phyloP scores from a whole-genome alignment of 2,113 vertebrate species.

The Neofelis nebulosa region DNA sequence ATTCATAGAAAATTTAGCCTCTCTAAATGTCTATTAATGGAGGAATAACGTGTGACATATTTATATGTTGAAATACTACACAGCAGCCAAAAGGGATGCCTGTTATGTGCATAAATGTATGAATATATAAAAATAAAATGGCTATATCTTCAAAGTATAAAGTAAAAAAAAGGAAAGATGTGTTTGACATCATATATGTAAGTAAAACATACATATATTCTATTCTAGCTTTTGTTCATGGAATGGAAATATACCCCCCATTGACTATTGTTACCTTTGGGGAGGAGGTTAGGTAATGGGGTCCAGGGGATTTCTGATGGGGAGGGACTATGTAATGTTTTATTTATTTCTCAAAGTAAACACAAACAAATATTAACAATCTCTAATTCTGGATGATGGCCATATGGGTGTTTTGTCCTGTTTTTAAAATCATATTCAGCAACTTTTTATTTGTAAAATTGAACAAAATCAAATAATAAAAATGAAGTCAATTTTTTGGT shows the following conservation, averaged over 20 bases:
- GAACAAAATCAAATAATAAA: neutral
- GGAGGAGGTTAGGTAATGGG: neutral
- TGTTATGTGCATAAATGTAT: neutral
- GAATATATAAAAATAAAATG: neutral
- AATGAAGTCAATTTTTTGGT: neutral
- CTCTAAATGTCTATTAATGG: neutral
- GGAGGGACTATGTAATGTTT: neutral
- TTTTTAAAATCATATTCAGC: neutral
- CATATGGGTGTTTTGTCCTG: neutral
- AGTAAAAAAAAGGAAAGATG: neutral
- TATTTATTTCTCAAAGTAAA: conserved; percentile 18
- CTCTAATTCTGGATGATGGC: neutral
- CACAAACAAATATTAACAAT: neutral
- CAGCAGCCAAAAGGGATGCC: neutral
- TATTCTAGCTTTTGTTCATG: neutral
- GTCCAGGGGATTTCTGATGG: neutral
- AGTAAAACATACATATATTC: neutral
- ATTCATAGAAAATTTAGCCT: neutral
- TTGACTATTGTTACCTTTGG: neutral
- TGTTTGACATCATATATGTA: neutral
- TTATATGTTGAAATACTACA: neutral
- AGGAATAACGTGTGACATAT: neutral
- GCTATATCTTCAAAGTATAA: neutral
- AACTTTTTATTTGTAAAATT: neutral
- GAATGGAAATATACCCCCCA: neutral